Conservation (phyloP, 2,888 invertebrate species). For the Tricholauxania praeusta region DNA sequence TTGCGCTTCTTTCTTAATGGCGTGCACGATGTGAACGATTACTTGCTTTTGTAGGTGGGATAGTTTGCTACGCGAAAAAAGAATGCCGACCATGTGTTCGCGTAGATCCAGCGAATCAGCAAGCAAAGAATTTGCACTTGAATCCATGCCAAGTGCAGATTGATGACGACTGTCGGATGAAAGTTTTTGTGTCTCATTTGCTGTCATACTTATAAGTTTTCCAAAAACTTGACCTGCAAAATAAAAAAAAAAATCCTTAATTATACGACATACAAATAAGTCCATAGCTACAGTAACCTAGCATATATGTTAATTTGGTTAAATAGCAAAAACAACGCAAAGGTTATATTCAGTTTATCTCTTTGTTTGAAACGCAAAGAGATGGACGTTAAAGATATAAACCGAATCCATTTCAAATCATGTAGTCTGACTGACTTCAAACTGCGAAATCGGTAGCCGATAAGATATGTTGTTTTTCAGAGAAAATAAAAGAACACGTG, state of each 20-base stretch:
- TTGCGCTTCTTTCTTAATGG: slow-evolving; percentile 89
- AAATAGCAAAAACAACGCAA: too few relatives aligned
- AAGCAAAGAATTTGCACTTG: slow-evolving; percentile 61
- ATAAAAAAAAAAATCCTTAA: slow-evolving; percentile 7
- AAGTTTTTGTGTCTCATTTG: slow-evolving; percentile 47
- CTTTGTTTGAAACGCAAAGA: too few relatives aligned
- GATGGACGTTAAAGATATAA: too few relatives aligned
- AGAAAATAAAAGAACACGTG: too few relatives aligned
- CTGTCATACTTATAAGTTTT: slow-evolving; percentile 77
- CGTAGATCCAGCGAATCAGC: slow-evolving; percentile 79
- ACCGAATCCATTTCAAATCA: too few relatives aligned
- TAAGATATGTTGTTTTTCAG: too few relatives aligned
- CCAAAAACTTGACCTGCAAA: slow-evolving; percentile 81
- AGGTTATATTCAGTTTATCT: too few relatives aligned
- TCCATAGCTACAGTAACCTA: too few relatives aligned
- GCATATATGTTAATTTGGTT: too few relatives aligned
- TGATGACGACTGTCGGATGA: slow-evolving; percentile 44
- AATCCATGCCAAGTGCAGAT: slow-evolving; percentile 55
- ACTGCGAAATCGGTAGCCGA: too few relatives aligned
- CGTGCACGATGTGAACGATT: slow-evolving; percentile 89
- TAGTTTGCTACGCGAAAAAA: slow-evolving; percentile 93
- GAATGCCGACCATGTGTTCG: slow-evolving; percentile 96
- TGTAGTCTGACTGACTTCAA: too few relatives aligned
- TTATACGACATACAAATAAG: too few relatives aligned
- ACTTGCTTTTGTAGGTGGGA: slow-evolving; percentile 94